Conservation (phyloP, 2,888 invertebrate genomes). For the Neoitamus cyanurus region DNA sequence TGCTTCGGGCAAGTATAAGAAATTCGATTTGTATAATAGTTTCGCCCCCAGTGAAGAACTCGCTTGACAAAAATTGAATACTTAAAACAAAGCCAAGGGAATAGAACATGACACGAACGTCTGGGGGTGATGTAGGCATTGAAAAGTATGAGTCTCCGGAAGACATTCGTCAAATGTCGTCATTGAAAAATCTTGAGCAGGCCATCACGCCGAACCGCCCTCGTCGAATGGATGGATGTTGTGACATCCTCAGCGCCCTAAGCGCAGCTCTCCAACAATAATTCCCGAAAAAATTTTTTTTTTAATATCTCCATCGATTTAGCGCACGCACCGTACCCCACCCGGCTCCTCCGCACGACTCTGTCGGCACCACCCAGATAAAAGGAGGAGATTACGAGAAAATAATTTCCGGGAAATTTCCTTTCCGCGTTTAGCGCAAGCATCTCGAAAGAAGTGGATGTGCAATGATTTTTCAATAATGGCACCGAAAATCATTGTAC, state of each 20-base stretch:
- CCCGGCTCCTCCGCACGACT: background rate
- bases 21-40: background rate
- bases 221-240: background rate
- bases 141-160: background rate
- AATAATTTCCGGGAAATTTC: constrained; percentile 5
- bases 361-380: background rate
- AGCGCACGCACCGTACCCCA: background rate
- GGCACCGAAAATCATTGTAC: constrained; percentile 2
- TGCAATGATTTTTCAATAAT: constrained; percentile 13
- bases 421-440: background rate
- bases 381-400: constrained; percentile 1
- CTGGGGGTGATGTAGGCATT: background rate
- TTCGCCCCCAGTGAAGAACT: background rate
- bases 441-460: background rate
- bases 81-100: background rate
- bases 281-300: background rate
- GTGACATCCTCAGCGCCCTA: background rate
- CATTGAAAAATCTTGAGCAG: background rate
- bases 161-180: background rate
- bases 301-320: background rate
- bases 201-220: background rate
- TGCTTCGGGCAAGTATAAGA: background rate
- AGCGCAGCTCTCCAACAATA: background rate
- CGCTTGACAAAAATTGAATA: background rate
- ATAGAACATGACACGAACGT: background rate